phyloP scores from a whole-genome alignment of 2,797 vertebrate genomes.

The Synaphobranchus kaupii region DNA sequence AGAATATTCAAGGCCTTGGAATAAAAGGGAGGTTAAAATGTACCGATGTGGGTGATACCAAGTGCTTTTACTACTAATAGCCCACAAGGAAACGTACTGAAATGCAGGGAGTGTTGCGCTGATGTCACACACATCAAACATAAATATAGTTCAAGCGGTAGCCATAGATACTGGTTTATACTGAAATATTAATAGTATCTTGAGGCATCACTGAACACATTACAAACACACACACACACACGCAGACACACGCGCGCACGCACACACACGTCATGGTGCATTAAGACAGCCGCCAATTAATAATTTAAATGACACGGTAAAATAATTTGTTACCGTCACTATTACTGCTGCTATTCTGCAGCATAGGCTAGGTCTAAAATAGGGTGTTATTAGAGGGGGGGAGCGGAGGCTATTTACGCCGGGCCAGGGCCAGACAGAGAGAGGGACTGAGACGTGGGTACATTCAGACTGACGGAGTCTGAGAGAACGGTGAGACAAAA shows the following conservation, averaged over 20 bases:
- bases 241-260: too few species aligned
- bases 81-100: not conserved
- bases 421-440: not conserved
- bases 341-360: not conserved
- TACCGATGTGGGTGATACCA: not conserved
- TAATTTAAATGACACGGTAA: not conserved
- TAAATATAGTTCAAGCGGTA: not conserved
- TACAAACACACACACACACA: slow-evolving; percentile 20
- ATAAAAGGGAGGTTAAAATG: not conserved
- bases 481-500: slow-evolving; percentile 4
- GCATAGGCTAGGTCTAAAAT: not conserved
- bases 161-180: not conserved
- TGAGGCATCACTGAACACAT: not conserved
- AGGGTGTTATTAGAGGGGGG: not conserved
- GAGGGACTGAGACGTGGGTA: not conserved
- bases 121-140: not conserved
- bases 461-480: slow-evolving; percentile 15
- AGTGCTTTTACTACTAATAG: not conserved
- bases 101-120: not conserved
- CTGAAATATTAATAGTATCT: not conserved
- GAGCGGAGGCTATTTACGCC: not conserved
- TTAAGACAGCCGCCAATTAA: not conserved
- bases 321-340: not conserved
- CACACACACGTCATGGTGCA: not conserved
- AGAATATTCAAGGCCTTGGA: not conserved